Base-by-base conservation (phyloP, 2,888 invertebrate genomes). In the Blastobasis lacticolella region DNA sequence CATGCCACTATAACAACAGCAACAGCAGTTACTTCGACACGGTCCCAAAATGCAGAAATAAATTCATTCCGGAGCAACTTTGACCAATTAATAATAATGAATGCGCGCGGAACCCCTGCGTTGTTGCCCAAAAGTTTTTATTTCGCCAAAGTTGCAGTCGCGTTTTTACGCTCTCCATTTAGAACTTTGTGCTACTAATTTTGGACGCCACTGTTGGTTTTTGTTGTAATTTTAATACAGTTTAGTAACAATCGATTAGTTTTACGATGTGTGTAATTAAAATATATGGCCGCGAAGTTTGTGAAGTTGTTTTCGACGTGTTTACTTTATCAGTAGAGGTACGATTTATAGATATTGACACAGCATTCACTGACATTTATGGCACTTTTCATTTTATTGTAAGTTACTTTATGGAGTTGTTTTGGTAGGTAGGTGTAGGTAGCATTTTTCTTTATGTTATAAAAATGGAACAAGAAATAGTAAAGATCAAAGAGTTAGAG, bases 51-150 rank as follows among this genome's bases (percentile, higher is more conserved):
- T 64, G 64, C 59, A 62, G 66, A 66, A 71, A 76, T 78, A 73
- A 78, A 74, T 73, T 74, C 74, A 73, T 69, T 69, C 66, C 74
- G 75, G 74, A 74, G 69, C 75, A 81, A 85, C 82, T 81, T 78
- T 79, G 72, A 68, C 67, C 72, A 77, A 81, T 81, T 83, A 80
- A 83, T 80, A 83, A 84, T 82, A 84, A 82, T 79, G 80, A 76
- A 75, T 73, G 73, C 70, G 71, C 60, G 66, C 65, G 67, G 70
- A 70, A 72, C 73, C 75, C 81, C 81, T 78, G 23, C 69, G 69
- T 66, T 71, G 70, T 71, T 72, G 67, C 66, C 74, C 62, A 66
- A 71, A 74, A 79, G 74, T 76, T 81, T 78, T 75, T 74, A 78
- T 75, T 81, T 70, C 67, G 76, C 80, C 72, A 77, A 75, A 83